Percentiles rank a stretch among this genome's conserved stretches.
Evolutionary conservation across 1,140 invertebrate genomes (phyloP).

Genomic region (Drosophila auraria): DNA sequence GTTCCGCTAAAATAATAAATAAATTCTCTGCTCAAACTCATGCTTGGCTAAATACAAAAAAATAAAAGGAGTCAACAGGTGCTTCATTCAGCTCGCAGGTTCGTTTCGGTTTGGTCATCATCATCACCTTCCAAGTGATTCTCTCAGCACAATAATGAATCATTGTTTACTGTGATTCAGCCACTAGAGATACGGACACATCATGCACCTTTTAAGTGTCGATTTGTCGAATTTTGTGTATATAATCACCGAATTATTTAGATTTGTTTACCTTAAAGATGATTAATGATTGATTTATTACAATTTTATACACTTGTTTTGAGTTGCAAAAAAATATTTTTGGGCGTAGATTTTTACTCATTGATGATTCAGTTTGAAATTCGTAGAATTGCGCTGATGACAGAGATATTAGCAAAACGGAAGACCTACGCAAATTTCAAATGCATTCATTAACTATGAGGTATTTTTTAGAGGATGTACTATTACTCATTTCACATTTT

Average conservation of each 20-base stretch:
- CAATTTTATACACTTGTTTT: background rate
- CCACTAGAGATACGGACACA: conserved; percentile 15
- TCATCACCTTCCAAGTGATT: conserved; percentile 1
- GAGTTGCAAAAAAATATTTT: background rate
- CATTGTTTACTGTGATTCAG: conserved; percentile 15
- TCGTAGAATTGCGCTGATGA: background rate
- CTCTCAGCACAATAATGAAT: conserved; percentile 14
- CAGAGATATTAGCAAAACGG: background rate
- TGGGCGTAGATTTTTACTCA: conserved; percentile 3
- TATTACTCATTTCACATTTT: too few relatives aligned
- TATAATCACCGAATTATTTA: conserved; percentile 8
- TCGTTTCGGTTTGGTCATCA: conserved; percentile 32
- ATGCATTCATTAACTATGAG: background rate
- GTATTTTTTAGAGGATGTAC: too few relatives aligned
- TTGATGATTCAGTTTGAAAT: background rate
- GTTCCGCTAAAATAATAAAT: conserved; percentile 45
- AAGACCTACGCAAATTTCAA: background rate
- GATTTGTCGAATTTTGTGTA: background rate
- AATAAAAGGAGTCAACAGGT: conserved; percentile 64
- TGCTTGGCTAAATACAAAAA: conserved; percentile 23
- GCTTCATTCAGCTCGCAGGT: conserved; percentile 74
- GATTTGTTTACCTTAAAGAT: background rate
- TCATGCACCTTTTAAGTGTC: background rate
- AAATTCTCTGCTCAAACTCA: conserved; percentile 38
- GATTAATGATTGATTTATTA: background rate